These are phyloP conservation scores for Falco rusticolus DNA, from an alignment of 2,797 vertebrate genomes.

Conservation along the genomic window DNA sequence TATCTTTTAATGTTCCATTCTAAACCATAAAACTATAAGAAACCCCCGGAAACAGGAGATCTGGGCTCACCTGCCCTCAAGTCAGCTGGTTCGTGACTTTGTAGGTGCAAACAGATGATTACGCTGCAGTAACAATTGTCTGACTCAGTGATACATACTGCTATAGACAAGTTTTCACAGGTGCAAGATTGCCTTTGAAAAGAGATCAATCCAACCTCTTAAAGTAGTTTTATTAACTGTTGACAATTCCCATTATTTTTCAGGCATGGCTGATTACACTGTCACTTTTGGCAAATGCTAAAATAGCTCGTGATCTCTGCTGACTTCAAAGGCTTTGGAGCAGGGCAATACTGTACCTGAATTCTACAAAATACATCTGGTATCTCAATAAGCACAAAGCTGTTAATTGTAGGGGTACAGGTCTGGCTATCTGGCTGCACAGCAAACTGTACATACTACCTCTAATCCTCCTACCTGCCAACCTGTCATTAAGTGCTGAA, in stretches of 20 bases:
- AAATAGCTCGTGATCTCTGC: not conserved
- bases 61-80: not conserved
- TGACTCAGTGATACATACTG: not conserved
- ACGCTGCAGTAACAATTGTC: not conserved
- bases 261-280: not conserved
- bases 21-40: not conserved
- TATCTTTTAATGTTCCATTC: not conserved
- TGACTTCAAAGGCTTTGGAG: not conserved
- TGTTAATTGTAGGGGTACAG: not conserved
- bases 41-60: not conserved
- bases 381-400: not conserved
- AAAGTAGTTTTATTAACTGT: slow-evolving; percentile 52
- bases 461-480: slow-evolving; percentile 7
- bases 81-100: not conserved
- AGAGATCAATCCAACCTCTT: slow-evolving; percentile 25
- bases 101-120: slow-evolving; percentile 13
- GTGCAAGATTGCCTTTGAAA: slow-evolving; percentile 28
- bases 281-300: not conserved
- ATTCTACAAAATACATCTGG: not conserved
- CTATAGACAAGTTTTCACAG: slow-evolving; percentile 27
- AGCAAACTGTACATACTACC: not conserved
- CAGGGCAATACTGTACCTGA: not conserved
- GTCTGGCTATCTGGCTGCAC: not conserved
- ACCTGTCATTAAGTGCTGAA: not conserved
- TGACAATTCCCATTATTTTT: slow-evolving; percentile 61